These are phyloP conservation scores for Cyphomyrus plagiostoma DNA, from an alignment of 2,113 vertebrate species.

Conservation along the genomic window DNA sequence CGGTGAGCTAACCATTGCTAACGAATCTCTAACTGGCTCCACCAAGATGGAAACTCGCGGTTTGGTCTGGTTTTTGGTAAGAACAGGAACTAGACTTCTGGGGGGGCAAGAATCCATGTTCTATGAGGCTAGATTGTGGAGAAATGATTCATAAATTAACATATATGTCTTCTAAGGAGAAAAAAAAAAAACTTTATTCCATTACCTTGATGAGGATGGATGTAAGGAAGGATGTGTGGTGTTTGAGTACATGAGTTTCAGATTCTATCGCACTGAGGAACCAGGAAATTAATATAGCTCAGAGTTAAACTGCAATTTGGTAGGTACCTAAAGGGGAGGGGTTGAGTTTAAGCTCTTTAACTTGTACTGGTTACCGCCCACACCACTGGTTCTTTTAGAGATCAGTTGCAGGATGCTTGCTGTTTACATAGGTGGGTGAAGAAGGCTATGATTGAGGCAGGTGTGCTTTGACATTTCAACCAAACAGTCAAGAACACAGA, in stretches of 20 bases:
- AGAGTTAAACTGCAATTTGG: not conserved
- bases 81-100: not conserved
- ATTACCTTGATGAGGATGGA: not conserved
- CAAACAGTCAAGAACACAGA: not conserved
- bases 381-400: not conserved
- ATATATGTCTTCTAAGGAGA: not conserved
- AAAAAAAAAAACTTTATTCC: not conserved
- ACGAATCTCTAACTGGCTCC: not conserved
- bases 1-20: not conserved
- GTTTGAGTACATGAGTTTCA: not conserved
- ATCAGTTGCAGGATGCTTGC: not conserved
- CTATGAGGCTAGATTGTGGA: not conserved
- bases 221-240: not conserved
- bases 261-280: not conserved
- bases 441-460: constrained; percentile 2
- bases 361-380: not conserved
- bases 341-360: not conserved
- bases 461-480: too few species aligned
- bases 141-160: not conserved
- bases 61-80: not conserved
- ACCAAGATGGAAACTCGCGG: not conserved
- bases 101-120: not conserved
- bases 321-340: not conserved
- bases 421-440: not conserved
- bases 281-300: not conserved